Base-by-base conservation (phyloP, 2,888 invertebrate species). In the Polyommatus icarus region DNA sequence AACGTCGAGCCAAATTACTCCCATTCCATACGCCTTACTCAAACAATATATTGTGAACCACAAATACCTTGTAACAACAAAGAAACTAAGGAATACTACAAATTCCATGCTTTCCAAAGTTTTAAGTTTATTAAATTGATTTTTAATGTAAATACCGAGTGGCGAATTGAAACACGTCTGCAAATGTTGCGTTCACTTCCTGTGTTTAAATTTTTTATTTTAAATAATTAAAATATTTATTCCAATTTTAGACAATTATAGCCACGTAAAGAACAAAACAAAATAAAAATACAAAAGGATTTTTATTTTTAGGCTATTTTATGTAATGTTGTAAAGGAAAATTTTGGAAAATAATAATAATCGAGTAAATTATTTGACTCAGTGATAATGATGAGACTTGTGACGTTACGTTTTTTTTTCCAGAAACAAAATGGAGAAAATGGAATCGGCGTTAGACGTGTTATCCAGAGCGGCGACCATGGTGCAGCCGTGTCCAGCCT, bases 401-500 rank as follows among this genome's bases (percentile, higher is more conserved):
- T 54, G 12, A 54, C 54, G 54, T 54, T 18, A 18, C 24, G n/a
- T 20, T n/a, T 29, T 71, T 71, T 18, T 77, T 61, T 71, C 57
- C 76, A 79, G 78, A 76, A 50, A 83, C 84, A 84, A 71, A 77
- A 96, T 96, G 96, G 96, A 96, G 90, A 95, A 95, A 84, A 96
- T 97, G 89, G 98, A 98, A 94, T 96, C 97, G 79, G 97, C 98
- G 80, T 92, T 98, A 89, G 98, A 98, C 87, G 98, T 98, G 83
- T 95, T 98, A 82, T 98, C 98, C 83, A 95, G 98, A 85, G 98
- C 98, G 80, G 98, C 98, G 32, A 97, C 97, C 32, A 98, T 98
- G 97, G 96, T 98, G 83, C 97, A 97, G 90, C 97, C 96, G 82
- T 96, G 96, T 80, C 91, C 94, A 3, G 91, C 93, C 6, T 94